A percentile compares a stretch with the other conserved stretches of the same genome.
Evolutionary conservation across 1,140 invertebrate genomes (phyloP).

Genomic region (roundworm (Caenorhabditis elegans)): DNA sequence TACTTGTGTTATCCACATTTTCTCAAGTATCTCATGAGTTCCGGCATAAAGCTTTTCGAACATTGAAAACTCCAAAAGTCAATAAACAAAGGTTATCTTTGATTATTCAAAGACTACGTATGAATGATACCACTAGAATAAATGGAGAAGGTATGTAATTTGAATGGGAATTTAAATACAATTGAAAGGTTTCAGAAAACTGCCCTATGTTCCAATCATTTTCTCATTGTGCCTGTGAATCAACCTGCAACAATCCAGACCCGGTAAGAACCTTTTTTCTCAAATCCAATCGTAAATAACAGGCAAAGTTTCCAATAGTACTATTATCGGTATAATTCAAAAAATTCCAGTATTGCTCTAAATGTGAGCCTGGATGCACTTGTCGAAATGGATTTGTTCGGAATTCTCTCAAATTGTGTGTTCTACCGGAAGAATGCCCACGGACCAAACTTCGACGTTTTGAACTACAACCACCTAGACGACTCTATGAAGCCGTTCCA

Average conservation of each 20-base stretch:
- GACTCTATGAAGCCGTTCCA: constrained; percentile 11
- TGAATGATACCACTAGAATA: not conserved
- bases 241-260: not conserved
- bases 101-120: not conserved
- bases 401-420: not conserved
- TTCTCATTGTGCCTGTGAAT: not conserved
- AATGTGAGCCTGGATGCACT: not conserved
- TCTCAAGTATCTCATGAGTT: not conserved
- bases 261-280: not conserved
- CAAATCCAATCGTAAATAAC: too few species aligned
- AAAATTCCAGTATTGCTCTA: not conserved
- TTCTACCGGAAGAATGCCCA: not conserved
- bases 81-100: not conserved
- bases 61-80: not conserved
- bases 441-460: not conserved
- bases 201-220: constrained; percentile 19
- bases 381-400: not conserved
- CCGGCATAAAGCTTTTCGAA: not conserved
- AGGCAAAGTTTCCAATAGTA: too few species aligned
- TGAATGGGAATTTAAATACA: not conserved
- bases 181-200: not conserved
- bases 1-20: not conserved
- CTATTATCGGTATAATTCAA: too few species aligned
- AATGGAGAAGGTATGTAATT: not conserved
- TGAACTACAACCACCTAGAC: not conserved